A percentile compares a stretch with the other conserved stretches of the same genome.
phyloP scores from a whole-genome alignment of 1,140 invertebrate genomes.

The Mamestra configurata region DNA sequence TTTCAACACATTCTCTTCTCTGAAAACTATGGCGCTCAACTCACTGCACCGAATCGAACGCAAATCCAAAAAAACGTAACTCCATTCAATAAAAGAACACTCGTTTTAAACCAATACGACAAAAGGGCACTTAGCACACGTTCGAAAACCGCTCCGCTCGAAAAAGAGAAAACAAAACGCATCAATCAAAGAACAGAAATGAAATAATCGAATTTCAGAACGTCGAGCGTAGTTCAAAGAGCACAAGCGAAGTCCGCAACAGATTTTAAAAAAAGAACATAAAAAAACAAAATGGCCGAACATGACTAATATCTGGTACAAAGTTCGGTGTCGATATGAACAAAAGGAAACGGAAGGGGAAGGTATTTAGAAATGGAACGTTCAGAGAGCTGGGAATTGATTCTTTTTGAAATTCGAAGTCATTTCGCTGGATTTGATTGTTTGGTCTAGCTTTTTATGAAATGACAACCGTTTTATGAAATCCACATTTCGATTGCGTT shows the following conservation, averaged over 20 bases:
- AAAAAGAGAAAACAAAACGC: conserved; percentile 67
- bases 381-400: conserved; percentile 56
- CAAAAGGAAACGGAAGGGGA: conserved; percentile 75
- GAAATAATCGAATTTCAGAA: conserved; percentile 84
- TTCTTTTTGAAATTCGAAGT: conserved; percentile 50
- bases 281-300: conserved; percentile 63
- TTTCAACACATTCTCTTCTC: background rate
- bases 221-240: conserved; percentile 81
- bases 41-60: conserved; percentile 28
- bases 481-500: conserved; percentile 7
- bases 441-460: conserved; percentile 7
- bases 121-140: conserved; percentile 70
- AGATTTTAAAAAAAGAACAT: conserved; percentile 70
- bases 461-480: conserved; percentile 1
- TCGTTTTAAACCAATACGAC: conserved; percentile 49
- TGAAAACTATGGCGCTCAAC: conserved; percentile 4
- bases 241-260: conserved; percentile 78
- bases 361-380: conserved; percentile 79
- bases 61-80: conserved; percentile 23
- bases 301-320: conserved; percentile 83
- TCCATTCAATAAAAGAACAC: conserved; percentile 49
- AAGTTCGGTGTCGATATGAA: conserved; percentile 82
- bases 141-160: conserved; percentile 61
- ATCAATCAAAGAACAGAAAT: conserved; percentile 85
- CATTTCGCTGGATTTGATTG: conserved; percentile 25